phyloP scores from a whole-genome alignment of 2,113 vertebrate genomes.

The Candoia aspera region DNA sequence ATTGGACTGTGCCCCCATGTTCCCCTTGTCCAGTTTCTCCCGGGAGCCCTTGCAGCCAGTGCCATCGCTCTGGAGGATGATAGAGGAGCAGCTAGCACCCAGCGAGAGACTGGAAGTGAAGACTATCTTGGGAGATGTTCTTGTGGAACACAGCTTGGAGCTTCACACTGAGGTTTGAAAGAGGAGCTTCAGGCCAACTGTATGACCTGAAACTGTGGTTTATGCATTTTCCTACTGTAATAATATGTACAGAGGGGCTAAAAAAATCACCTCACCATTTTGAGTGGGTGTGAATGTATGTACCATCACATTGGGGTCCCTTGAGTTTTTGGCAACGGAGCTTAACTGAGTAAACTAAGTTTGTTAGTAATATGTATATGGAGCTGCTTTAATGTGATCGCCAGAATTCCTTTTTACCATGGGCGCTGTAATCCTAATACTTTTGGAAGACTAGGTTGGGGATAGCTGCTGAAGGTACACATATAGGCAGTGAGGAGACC shows the following conservation, averaged over 20 bases:
- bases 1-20: constrained; percentile 27
- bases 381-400: not conserved
- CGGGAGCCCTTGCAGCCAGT: constrained; percentile 52
- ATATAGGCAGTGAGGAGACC: not conserved
- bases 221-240: not conserved
- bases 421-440: not conserved
- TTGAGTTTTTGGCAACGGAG: not conserved
- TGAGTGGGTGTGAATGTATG: not conserved
- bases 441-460: not conserved
- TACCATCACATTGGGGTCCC: not conserved
- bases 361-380: not conserved
- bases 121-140: constrained; percentile 72
- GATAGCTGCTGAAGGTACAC: not conserved
- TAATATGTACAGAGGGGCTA: not conserved
- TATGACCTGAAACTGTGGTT: not conserved
- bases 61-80: constrained; percentile 78
- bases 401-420: not conserved
- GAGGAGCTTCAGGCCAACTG: not conserved
- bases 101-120: constrained; percentile 77
- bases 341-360: not conserved
- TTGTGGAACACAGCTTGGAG: constrained; percentile 80
- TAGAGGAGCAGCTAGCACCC: constrained; percentile 72
- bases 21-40: constrained; percentile 22
- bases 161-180: constrained; percentile 78
- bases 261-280: not conserved